Base-by-base conservation (phyloP, 2,888 invertebrate genomes). In the Hanleya hanleyi region DNA sequence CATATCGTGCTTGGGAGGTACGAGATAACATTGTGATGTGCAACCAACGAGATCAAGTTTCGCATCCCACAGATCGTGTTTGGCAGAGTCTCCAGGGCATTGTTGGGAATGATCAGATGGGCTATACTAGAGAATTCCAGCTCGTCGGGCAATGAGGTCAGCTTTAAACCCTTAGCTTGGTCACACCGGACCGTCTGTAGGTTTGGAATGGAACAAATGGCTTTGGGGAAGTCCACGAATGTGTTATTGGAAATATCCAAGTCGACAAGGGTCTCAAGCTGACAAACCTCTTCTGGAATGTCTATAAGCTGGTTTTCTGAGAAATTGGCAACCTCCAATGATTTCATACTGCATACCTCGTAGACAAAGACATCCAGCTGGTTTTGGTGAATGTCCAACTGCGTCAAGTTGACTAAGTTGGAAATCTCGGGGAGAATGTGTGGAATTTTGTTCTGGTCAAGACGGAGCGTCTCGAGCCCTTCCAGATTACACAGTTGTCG, bases 231-330 rank as follows among this genome's bases (percentile, higher is more conserved):
- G 70, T 84, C 86, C 29, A 81, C 73, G 71, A 88, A 89, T 41
- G 80, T 69, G 71, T 88, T 89, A 67, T 88, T 78, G 5, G 87
- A 88, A n/a, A 89, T 72, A 70, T 88, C 84, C 18, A 89, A 67
- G 18, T 83, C 84, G 1, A 72, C 71, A 12, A 88, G 75, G 6
- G 67, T 41, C 9, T 33, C 49, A 67, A 98, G 92, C 84, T 96
- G 95, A 79, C 97, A 96, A 93, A 97, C 95, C 9, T 96, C 96
- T 51, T 84, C 84, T 1, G 87, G 86, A 29, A 86, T 74, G 15
- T 84, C 83, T 15, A 77, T 79, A 4, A 88, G 32, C 6, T 67
- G 36, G 73, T 88, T 88, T 65, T 79, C 74, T 5, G 87, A 79
- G 33, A 89, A 64, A 68, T 88, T 84, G 5, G 87, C 49, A 51